phyloP scores from a whole-genome alignment of 2,797 vertebrate genomes.

The Leucoraja ocellata region DNA sequence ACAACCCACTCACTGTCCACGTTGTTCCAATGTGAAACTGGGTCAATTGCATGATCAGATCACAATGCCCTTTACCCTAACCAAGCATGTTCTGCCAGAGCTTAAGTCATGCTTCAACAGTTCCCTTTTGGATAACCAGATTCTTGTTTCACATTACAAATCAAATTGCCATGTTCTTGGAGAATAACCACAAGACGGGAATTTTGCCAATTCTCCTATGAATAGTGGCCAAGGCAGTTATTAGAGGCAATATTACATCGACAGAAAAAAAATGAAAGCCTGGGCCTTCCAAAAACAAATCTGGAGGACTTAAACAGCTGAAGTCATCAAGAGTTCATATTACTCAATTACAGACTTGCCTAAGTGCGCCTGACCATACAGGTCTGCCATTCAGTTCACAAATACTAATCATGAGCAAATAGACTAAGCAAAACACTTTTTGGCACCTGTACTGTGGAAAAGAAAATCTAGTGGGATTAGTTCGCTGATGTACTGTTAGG shows the following conservation, averaged over 20 bases:
- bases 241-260: slow-evolving; percentile 32
- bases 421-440: neutral
- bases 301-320: slow-evolving; percentile 20
- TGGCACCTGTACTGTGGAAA: neutral
- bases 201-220: neutral
- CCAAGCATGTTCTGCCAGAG: slow-evolving; percentile 7
- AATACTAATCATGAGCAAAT: slow-evolving; percentile 8
- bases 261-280: slow-evolving; percentile 23
- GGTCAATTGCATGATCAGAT: neutral
- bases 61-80: slow-evolving; percentile 18
- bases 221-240: slow-evolving; percentile 7
- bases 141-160: slow-evolving; percentile 34
- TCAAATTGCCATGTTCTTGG: slow-evolving; percentile 34
- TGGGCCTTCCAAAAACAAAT: slow-evolving; percentile 13
- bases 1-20: neutral
- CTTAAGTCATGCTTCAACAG: slow-evolving; percentile 29
- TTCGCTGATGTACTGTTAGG: neutral
- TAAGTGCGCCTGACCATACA: slow-evolving; percentile 15
- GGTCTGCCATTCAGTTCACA: slow-evolving; percentile 26
- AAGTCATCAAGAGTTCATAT: slow-evolving; percentile 33
- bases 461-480: neutral
- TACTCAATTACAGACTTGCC: neutral
- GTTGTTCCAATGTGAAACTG: neutral
- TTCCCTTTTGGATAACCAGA: slow-evolving; percentile 9
- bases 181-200: slow-evolving; percentile 10